Conservation (phyloP, 2,797 vertebrate species). For the Galaxias olidus region DNA sequence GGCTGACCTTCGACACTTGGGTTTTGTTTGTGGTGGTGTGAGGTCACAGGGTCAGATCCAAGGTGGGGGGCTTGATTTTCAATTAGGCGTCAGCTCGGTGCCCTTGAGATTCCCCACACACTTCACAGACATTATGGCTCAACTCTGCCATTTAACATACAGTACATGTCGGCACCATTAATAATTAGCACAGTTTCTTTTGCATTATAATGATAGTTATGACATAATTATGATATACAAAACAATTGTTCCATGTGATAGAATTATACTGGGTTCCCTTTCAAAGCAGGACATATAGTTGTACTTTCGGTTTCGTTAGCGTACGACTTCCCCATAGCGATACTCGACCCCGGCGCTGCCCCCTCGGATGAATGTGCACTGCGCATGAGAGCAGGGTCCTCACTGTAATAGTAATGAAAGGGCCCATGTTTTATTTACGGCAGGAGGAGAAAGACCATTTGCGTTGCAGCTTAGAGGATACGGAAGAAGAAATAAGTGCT, state of each 20-base stretch:
- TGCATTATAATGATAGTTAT: conserved; percentile 70
- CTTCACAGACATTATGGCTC: conserved; percentile 43
- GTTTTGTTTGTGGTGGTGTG: conserved; percentile 6
- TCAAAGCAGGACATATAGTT: conserved; percentile 61
- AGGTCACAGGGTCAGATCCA: conserved; percentile 51
- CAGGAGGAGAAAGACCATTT: conserved; percentile 50
- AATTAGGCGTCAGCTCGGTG: conserved; percentile 20
- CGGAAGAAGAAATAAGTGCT: conserved; percentile 49
- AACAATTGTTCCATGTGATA: conserved; percentile 59
- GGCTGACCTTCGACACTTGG: conserved; percentile 26
- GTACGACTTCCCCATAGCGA: conserved; percentile 49
- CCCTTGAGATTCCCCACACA: conserved; percentile 52
- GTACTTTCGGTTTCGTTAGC: conserved; percentile 71
- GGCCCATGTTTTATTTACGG: conserved; percentile 70
- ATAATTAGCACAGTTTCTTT: conserved; percentile 65
- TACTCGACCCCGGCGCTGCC: conserved; percentile 31
- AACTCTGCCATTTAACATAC: conserved; percentile 50
- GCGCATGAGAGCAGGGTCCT: conserved; percentile 46
- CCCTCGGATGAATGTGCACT: conserved; percentile 48
- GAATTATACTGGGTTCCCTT: conserved; percentile 57
- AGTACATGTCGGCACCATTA: conserved; percentile 60
- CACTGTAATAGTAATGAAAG: conserved; percentile 50
- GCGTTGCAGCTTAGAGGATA: conserved; percentile 56
- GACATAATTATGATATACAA: too few relatives aligned
- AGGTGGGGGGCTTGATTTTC: conserved; percentile 24